These are phyloP conservation scores for Actias luna DNA, from an alignment of 2,888 invertebrate genomes.

Conservation along the genomic window DNA sequence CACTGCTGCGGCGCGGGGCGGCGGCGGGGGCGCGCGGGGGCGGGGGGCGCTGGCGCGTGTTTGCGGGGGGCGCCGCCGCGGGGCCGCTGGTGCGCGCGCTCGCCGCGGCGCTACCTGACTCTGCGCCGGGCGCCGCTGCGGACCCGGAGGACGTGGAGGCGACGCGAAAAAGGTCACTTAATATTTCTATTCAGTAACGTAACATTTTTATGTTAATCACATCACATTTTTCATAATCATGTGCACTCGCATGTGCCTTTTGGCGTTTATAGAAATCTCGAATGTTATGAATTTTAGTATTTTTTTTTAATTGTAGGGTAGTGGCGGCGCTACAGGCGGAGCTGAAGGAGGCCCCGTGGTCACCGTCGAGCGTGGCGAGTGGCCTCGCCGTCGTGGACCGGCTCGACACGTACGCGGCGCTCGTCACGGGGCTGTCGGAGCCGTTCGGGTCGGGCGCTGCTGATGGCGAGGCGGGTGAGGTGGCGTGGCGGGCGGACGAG, in stretches of 20 bases:
- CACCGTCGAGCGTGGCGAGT: slow-evolving; percentile 58
- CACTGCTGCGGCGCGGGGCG: slow-evolving; percentile 20
- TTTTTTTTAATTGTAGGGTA: slow-evolving; percentile 32
- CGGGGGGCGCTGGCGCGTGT: slow-evolving; percentile 49
- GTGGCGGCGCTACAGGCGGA: slow-evolving; percentile 45
- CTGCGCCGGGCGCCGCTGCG: slow-evolving; percentile 35
- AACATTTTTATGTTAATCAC: no score
- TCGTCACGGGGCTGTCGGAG: slow-evolving; percentile 79
- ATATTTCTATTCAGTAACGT: background rate
- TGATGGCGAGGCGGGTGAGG: slow-evolving; percentile 31
- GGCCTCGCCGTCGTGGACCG: slow-evolving; percentile 85
- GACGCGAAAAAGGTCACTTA: slow-evolving; percentile 36
- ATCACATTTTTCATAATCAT: no score
- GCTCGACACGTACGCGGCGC: slow-evolving; percentile 84
- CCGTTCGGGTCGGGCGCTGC: slow-evolving; percentile 56
- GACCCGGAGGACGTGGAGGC: slow-evolving; percentile 32
- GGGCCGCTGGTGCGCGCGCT: slow-evolving; percentile 37
- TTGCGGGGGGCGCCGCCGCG: slow-evolving; percentile 44
- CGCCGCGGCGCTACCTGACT: slow-evolving; percentile 40
- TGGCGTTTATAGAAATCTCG: no score
- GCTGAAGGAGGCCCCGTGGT: slow-evolving; percentile 27
- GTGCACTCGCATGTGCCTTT: no score
- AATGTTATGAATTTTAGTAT: no score
- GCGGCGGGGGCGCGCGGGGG: slow-evolving; percentile 22
- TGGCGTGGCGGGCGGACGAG: slow-evolving; percentile 53